Percentiles rank a stretch among this genome's conserved stretches.
phyloP scores from a whole-genome alignment of 1,140 invertebrate genomes.

The Heliconius eleuchia region DNA sequence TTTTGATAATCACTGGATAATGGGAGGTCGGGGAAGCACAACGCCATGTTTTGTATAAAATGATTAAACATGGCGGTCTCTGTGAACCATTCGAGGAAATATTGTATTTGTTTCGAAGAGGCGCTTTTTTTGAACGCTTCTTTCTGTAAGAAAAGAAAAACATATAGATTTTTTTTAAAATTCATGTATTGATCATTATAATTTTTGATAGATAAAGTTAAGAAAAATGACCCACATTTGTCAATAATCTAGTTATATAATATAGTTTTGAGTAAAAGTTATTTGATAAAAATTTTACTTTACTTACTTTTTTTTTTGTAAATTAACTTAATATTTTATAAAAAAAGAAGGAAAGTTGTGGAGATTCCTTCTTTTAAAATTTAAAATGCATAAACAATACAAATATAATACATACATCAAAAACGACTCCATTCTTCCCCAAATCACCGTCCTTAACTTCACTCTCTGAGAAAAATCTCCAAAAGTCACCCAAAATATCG shows the following conservation, averaged over 20 bases:
- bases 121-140: constrained; percentile 83
- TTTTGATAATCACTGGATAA: constrained; percentile 34
- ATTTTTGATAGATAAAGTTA: no score
- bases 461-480: constrained; percentile 67
- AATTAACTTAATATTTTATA: background rate
- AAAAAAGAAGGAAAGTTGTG: no score
- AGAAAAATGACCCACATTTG: no score
- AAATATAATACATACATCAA: constrained; percentile 65
- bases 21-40: constrained; percentile 34
- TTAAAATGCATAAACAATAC: background rate
- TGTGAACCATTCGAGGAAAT: constrained; percentile 91
- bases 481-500: constrained; percentile 85
- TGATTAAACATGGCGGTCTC: constrained; percentile 90
- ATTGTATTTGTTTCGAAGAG: constrained; percentile 84
- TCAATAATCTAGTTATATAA: no score
- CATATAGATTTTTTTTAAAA: no score
- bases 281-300: no score
- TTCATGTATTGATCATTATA: no score
- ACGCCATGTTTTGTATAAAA: constrained; percentile 71
- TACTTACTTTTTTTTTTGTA: background rate
- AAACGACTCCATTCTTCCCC: constrained; percentile 62
- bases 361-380: no score
- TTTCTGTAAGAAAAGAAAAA: constrained; percentile 77
- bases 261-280: no score
- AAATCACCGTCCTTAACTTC: constrained; percentile 59